Percentiles rank a stretch among this genome's conserved stretches.
Conservation (phyloP, 2,113 vertebrate species). For the Oryzias melastigma region DNA sequence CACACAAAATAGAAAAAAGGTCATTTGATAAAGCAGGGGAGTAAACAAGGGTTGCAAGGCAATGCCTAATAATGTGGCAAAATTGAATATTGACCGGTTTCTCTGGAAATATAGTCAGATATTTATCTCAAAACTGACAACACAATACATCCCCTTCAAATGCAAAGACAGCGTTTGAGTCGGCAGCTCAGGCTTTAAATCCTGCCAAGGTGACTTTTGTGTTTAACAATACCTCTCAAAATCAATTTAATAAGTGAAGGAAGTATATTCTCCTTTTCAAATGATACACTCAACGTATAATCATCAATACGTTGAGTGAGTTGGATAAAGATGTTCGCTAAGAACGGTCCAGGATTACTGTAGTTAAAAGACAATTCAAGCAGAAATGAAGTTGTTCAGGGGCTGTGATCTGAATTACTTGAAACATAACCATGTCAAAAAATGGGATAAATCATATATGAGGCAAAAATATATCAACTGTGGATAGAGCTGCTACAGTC, state of each 20-base stretch:
- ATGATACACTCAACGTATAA: no score
- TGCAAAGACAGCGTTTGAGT: not conserved
- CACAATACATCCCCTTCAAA: not conserved
- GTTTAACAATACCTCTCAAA: not conserved
- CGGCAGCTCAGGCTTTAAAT: slow-evolving; percentile 3
- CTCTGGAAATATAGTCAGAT: no score
- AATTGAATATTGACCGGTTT: no score
- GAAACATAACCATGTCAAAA: not conserved
- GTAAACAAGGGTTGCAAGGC: no score
- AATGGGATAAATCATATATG: slow-evolving; percentile 42
- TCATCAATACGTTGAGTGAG: not conserved
- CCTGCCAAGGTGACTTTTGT: slow-evolving; percentile 1
- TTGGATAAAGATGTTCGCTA: not conserved
- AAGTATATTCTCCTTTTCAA: not conserved
- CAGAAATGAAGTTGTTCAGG: slow-evolving; percentile 2
- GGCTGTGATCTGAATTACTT: slow-evolving; percentile 10
- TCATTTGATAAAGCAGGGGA: no score
- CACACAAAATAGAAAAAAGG: no score
- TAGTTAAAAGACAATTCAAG: not conserved
- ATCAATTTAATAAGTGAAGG: not conserved
- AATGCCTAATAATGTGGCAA: no score
- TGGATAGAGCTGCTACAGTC: slow-evolving; percentile 11
- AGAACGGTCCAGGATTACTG: no score
- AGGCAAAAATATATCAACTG: slow-evolving; percentile 14
- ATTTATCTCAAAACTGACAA: no score